Conservation (phyloP, 2,888 invertebrate genomes). For the Lamellibrachia columna region DNA sequence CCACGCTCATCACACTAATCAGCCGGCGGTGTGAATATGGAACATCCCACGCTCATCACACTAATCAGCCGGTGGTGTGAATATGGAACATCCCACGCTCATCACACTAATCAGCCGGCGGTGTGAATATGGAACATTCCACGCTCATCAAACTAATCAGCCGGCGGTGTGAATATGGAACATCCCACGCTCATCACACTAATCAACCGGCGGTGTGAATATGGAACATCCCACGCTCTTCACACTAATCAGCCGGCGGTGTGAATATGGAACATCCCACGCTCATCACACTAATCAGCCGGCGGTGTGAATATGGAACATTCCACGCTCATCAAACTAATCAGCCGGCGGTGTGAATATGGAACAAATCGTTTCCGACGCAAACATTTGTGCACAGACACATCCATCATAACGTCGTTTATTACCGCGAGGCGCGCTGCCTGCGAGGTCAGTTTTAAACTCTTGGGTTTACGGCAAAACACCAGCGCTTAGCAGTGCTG, state of each 20-base stretch:
- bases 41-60: not conserved
- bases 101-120: not conserved
- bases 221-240: not conserved
- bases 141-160: not conserved
- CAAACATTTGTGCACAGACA: not conserved
- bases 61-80: not conserved
- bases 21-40: not conserved
- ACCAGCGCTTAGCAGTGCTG: not conserved
- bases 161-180: not conserved
- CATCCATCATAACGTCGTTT: not conserved
- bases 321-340: not conserved
- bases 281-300: not conserved
- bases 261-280: not conserved
- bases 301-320: not conserved
- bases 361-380: conserved; percentile 5
- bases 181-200: not conserved
- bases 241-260: not conserved
- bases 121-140: not conserved
- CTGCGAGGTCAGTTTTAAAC: not conserved
- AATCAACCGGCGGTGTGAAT: not conserved
- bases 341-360: not conserved
- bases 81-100: not conserved
- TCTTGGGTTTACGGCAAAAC: not conserved
- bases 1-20: not conserved
- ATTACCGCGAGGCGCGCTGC: not conserved